These are phyloP conservation scores for Escarpia spicata DNA, from an alignment of 2,888 invertebrate genomes.

Conservation along the genomic window DNA sequence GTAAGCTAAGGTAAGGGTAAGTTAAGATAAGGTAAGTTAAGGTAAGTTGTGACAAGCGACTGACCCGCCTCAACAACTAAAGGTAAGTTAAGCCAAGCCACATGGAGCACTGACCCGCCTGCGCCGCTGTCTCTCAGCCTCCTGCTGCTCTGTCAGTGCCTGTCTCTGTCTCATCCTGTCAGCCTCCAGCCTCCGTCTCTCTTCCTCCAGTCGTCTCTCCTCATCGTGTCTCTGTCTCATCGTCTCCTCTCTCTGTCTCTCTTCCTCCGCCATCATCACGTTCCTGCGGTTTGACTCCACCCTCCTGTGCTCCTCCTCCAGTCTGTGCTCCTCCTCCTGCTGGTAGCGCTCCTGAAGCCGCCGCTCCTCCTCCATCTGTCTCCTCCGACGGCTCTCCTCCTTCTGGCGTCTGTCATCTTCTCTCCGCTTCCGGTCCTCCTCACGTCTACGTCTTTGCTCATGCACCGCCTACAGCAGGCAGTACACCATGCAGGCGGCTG, in stretches of 20 bases:
- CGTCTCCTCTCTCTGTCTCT: conserved; percentile 74
- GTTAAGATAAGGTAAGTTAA: too few species aligned
- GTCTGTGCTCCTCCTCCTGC: background rate
- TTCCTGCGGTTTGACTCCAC: background rate
- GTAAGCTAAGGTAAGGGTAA: too few species aligned
- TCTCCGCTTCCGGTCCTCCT: background rate
- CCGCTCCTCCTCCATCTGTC: background rate
- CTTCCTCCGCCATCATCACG: conserved; percentile 6
- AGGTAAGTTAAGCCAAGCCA: too few species aligned
- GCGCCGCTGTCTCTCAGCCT: background rate
- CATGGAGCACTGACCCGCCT: background rate
- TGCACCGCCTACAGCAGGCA: background rate
- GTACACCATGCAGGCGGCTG: too few species aligned
- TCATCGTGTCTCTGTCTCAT: conserved; percentile 67
- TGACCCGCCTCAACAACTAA: too few species aligned
- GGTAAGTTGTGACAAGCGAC: too few species aligned
- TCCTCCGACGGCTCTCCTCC: background rate
- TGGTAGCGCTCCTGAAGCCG: background rate
- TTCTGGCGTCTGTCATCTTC: background rate
- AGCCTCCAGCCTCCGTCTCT: conserved; percentile 26
- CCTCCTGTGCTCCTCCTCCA: background rate
- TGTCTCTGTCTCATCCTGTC: conserved; percentile 49
- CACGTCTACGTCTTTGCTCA: background rate
- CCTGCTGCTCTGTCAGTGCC: conserved; percentile 40
- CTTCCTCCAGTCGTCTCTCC: conserved; percentile 62